phyloP scores from a whole-genome alignment of 2,888 invertebrate genomes.

The Epirrhoe alternata region DNA sequence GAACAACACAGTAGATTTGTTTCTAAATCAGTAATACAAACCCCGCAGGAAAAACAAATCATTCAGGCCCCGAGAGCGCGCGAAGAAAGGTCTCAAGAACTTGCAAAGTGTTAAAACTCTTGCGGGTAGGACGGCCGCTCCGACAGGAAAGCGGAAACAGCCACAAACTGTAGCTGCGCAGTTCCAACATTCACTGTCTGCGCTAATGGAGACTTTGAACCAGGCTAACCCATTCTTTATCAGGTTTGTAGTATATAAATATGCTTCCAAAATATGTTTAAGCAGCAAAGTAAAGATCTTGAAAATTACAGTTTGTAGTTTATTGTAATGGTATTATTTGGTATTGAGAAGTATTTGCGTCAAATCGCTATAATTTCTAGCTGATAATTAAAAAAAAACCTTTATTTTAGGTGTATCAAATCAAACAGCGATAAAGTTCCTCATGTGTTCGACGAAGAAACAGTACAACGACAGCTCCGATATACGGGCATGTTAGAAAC shows the following conservation, averaged over 20 bases:
- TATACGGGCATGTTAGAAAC: slow-evolving; percentile 99
- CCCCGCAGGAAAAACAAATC: slow-evolving; percentile 94
- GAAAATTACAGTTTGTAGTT: neutral
- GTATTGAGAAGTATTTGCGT: no score
- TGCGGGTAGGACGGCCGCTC: slow-evolving; percentile 89
- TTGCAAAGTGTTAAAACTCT: slow-evolving; percentile 96
- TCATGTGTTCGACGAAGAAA: slow-evolving; percentile 96
- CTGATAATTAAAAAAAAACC: neutral
- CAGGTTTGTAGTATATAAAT: slow-evolving; percentile 55
- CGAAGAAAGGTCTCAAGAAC: slow-evolving; percentile 95
- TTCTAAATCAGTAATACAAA: slow-evolving; percentile 8
- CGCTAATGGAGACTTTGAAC: slow-evolving; percentile 96
- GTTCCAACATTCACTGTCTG: slow-evolving; percentile 96
- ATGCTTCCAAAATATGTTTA: neutral
- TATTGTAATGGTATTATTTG: neutral
- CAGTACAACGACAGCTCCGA: slow-evolving; percentile 93
- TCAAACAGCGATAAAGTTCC: slow-evolving; percentile 97
- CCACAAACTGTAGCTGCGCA: slow-evolving; percentile 97
- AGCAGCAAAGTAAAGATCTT: neutral
- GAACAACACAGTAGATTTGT: slow-evolving; percentile 27
- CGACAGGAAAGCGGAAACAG: slow-evolving; percentile 90
- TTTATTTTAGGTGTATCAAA: slow-evolving; percentile 92
- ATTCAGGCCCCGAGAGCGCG: slow-evolving; percentile 93
- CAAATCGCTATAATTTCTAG: neutral
- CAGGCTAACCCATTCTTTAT: slow-evolving; percentile 88